Base-by-base conservation (phyloP, 2,113 vertebrate genomes). In the Sclerurus mexicanus region DNA sequence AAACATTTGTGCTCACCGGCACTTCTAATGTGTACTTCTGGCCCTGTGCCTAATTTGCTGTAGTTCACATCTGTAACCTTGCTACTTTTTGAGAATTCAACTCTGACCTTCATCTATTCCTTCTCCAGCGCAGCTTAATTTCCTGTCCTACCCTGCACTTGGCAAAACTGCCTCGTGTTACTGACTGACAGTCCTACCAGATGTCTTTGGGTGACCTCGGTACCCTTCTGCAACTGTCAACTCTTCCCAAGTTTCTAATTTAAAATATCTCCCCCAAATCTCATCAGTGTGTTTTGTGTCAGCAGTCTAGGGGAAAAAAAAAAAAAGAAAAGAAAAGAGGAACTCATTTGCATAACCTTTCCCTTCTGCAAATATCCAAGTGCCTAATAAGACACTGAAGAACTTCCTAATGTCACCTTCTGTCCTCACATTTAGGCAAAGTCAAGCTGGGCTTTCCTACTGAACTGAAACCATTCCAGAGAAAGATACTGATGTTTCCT, bases 121-220 rank as follows among this genome's bases (percentile, higher is more conserved):
- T 96, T 52, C 60, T 67, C 59, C 87, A 87, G 0, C 1, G 30
- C 31, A 40, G 50, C 35, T 89, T 80, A 59, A 3, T 62, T 92
- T 91, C 92, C 68, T 73, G 4, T 67, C 76, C 72, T 35, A 46
- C 44, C 37, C 59, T 40, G 30, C 6, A 6, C 76, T 81, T 62
- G 89, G 83, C 58, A 87, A 69, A 80, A 31, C 1, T 20, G 31
- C 50, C 35, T 25, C 0, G 1, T 53, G 33, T 25, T 84, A 59
- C 73, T 77, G 59, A 87, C 76, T 95, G 92, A 77, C 94, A 94
- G 84, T 55, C 56, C 73, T 77, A 81, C 73, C 93, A 93, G 87
- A 90, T 91, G 95, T 72, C 94, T 94, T 85, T 44, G 74, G 30
- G 52, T 69, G 95, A 94, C 90, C 92, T 56, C 74, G n/a, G 58